Base-by-base conservation (phyloP, 2,797 vertebrate species). In the Coregonus suidteri region DNA sequence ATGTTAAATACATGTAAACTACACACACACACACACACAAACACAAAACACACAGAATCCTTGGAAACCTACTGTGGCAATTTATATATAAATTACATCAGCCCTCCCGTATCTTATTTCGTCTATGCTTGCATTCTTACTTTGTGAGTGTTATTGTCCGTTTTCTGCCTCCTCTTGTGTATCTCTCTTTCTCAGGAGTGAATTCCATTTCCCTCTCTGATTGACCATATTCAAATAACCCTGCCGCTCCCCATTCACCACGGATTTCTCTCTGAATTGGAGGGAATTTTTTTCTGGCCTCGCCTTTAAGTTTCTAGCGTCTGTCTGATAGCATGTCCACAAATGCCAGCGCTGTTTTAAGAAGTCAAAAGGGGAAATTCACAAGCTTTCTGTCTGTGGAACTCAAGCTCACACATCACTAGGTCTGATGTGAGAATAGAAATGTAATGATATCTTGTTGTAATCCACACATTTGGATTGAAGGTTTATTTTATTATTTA, bases 81-180 rank as follows among this genome's bases (percentile, higher is more conserved):
- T 82, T 72, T 75, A 73, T 59, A 78, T 72, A 82, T 82, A 82
- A 75, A 86, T 82, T 35, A 77, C 69, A 79, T 71, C 53, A 80
- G 74, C 54, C 34, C 20, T 9, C 15, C 25, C 64, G 13, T 64
- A 68, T 77, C 71, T 71, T 74, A 65, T 71, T 64, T 83, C 51
- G 31, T 59, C 31, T 66, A 72, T 14, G 54, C 52, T 34, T 54
- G 9, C 74, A 16, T 72, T 65, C 66, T 31, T 52, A 11, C 74
- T 51, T 75, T 78, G 62, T 18, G 13, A 78, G 56, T 64, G 72
- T 71, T 77, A 79, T 83, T 68, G 31, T 75, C 73, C 51, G 51
- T 74, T 77, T 69, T 68, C 62, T 75, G 67, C 34, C 37, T 76
- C 67, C 71, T 59, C 71, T 54, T 35, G 14, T 20, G 16, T 37